A percentile compares a stretch with the other conserved stretches of the same genome.
phyloP scores from a whole-genome alignment of 2,797 vertebrate genomes.

The Esox masquinongy region DNA sequence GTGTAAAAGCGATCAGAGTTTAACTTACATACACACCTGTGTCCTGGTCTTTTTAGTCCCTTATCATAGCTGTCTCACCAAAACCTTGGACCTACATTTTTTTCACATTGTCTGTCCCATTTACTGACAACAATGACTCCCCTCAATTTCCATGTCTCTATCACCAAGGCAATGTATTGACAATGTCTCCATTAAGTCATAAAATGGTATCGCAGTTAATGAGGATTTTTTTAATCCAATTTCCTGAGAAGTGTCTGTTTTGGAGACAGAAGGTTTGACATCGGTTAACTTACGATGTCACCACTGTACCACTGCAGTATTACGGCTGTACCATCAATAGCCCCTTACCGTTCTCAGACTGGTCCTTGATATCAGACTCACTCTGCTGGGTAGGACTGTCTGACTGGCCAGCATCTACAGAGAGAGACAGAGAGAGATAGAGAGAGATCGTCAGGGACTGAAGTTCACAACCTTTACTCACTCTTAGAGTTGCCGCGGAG shows the following conservation, averaged over 20 bases:
- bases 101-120: no score
- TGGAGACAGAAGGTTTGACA: neutral
- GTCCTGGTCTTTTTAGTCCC: neutral
- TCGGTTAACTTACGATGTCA: neutral
- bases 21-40: neutral
- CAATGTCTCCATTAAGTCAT: no score
- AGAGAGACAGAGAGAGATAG: slow-evolving; percentile 6
- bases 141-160: no score
- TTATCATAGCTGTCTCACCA: neutral
- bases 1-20: neutral
- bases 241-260: neutral
- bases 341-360: slow-evolving; percentile 94
- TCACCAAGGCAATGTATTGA: no score
- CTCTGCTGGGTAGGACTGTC: slow-evolving; percentile 96
- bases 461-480: neutral
- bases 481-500: neutral
- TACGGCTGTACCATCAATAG: neutral
- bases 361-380: slow-evolving; percentile 96
- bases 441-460: neutral
- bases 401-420: slow-evolving; percentile 89
- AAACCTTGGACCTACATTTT: no score
- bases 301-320: neutral
- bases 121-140: no score
- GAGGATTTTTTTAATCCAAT: no score
- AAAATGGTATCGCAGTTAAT: no score